phyloP scores from a whole-genome alignment of 2,797 vertebrate genomes.

The Delichon dasypus region DNA sequence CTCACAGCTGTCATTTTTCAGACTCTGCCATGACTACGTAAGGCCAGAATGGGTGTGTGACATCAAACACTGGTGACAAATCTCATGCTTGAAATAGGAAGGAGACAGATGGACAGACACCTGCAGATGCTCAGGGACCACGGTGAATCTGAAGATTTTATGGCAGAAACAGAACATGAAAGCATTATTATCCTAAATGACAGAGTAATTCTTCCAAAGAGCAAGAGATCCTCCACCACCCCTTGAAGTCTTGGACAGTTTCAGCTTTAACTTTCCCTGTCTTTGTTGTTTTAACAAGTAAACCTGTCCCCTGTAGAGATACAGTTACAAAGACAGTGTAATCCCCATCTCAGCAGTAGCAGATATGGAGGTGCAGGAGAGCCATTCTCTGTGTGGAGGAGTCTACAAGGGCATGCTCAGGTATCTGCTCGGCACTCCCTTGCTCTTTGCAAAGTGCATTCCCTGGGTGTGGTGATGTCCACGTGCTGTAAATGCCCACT shows the following conservation, averaged over 20 bases:
- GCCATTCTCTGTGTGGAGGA: not conserved
- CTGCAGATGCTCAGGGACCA: not conserved
- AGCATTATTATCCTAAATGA: not conserved
- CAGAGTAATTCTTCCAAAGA: not conserved
- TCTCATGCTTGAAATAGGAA: slow-evolving; percentile 25
- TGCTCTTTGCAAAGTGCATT: not conserved
- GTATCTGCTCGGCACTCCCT: not conserved
- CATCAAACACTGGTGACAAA: slow-evolving; percentile 57
- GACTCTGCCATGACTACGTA: not conserved
- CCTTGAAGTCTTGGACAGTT: not conserved
- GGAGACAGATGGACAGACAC: slow-evolving; percentile 1
- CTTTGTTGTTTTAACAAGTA: not conserved
- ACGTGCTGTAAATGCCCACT: not conserved
- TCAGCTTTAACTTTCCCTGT: slow-evolving; percentile 5
- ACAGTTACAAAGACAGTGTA: not conserved
- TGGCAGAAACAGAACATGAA: not conserved
- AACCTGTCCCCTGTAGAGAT: not conserved
- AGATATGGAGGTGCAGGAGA: not conserved
- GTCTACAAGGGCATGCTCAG: not conserved
- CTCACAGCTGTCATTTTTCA: slow-evolving; percentile 73
- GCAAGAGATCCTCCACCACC: not conserved
- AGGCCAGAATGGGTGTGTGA: slow-evolving; percentile 25
- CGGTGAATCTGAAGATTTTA: not conserved
- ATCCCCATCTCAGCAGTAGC: not conserved
- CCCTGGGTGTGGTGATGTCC: not conserved